Evolutionary conservation across 53 echinoderm and acorn worm genomes (phyloP).

Genomic region (Antedon mediterranea): DNA sequence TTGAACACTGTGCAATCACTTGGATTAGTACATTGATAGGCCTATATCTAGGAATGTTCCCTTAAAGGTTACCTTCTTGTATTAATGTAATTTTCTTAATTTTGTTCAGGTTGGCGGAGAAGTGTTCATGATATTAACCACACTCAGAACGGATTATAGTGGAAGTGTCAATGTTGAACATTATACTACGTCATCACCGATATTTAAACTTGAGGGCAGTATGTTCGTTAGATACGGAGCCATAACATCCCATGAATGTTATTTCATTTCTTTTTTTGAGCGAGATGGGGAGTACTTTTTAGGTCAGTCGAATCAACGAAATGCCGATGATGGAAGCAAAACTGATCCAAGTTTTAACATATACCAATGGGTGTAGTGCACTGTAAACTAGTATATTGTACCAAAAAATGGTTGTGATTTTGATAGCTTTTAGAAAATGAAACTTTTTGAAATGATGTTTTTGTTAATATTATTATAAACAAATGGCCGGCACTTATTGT

Average conservation of each 20-base stretch:
- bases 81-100: too few species aligned
- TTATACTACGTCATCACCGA: neutral
- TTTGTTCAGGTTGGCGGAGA: neutral
- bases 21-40: too few species aligned
- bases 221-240: constrained; percentile 35
- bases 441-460: too few species aligned
- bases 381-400: too few species aligned
- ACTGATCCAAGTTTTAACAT: constrained; percentile 17
- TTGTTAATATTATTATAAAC: too few species aligned
- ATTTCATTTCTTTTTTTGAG: constrained; percentile 21
- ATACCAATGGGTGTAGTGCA: constrained; percentile 39
- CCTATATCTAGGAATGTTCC: too few species aligned
- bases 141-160: neutral
- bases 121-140: neutral
- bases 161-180: too few species aligned
- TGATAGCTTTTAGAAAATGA: too few species aligned
- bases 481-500: too few species aligned
- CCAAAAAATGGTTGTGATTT: too few species aligned
- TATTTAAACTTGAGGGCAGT: constrained; percentile 24
- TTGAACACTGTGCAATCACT: constrained; percentile 19
- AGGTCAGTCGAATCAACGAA: constrained; percentile 19
- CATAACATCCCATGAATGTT: neutral
- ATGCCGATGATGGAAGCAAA: constrained; percentile 6
- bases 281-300: constrained; percentile 52
- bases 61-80: too few species aligned